Conservation (phyloP, 2,888 invertebrate genomes). For the Thecocarcelia acutangulata region DNA sequence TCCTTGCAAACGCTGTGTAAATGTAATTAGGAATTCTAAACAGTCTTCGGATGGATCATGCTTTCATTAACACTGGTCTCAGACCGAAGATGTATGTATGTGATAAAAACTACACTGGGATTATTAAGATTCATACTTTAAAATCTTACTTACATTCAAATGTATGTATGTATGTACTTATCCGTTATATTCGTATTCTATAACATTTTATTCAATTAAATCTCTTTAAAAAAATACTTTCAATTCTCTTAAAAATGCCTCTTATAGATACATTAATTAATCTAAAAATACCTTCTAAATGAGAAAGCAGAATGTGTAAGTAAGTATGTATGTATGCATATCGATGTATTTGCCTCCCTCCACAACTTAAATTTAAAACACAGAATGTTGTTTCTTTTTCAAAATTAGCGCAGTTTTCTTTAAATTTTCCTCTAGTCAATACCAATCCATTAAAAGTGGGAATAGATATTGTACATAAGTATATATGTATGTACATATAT, state of each 20-base stretch:
- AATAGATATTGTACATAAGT: neutral
- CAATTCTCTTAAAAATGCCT: slow-evolving; percentile 7
- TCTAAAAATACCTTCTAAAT: slow-evolving; percentile 53
- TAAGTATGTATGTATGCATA: slow-evolving; percentile 8
- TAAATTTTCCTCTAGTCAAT: slow-evolving; percentile 16
- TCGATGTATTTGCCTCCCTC: neutral
- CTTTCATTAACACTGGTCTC: too few species aligned
- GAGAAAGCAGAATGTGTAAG: slow-evolving; percentile 19
- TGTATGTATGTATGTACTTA: too few species aligned
- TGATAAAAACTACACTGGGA: too few species aligned
- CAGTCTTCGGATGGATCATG: too few species aligned
- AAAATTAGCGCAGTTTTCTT: slow-evolving; percentile 57
- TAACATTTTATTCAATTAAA: neutral
- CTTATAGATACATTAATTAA: slow-evolving; percentile 6
- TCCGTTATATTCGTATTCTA: too few species aligned
- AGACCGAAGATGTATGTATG: too few species aligned
- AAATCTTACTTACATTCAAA: too few species aligned
- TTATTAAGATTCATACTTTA: too few species aligned
- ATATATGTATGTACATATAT: too few species aligned
- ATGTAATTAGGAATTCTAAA: too few species aligned
- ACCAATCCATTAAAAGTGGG: neutral
- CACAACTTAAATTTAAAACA: neutral
- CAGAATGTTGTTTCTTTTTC: slow-evolving; percentile 38
- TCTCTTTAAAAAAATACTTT: slow-evolving; percentile 9
- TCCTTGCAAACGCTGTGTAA: too few species aligned